Base-by-base conservation (phyloP, 1,140 invertebrate genomes). In the Drosophila nigromelanica region DNA sequence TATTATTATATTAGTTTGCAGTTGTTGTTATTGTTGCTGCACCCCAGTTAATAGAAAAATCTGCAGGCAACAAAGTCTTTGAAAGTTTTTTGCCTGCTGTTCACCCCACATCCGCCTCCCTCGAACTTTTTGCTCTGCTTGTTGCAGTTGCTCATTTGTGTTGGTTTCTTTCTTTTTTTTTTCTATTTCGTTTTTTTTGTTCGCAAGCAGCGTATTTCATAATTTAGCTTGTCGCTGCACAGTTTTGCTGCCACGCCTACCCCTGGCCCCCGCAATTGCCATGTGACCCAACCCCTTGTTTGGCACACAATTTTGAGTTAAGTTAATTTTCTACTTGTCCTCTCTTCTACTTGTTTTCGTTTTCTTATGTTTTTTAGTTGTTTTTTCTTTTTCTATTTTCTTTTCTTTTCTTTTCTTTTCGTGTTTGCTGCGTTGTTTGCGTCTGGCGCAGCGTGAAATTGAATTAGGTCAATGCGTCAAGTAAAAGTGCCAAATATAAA, bases 391-490 rank as follows among this genome's bases (percentile, higher is more conserved):
- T 47, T 14, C 10, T 14, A 7, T 21, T 43, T 54, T 27, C 21
- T 24, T 37, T 14, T 37, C 10, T 35, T 51, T 42, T 71, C 27
- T 40, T 59, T 47, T 24, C 18, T 51, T 56, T 52, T 61, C 14
- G 24, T 37, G 45, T 51, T 69, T 50, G 56, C 75, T 62, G 63
- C 33, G 21, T 64, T 68, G 61, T 77, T 79, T 80, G 71, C 69
- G 75, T 78, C 45, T 75, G 76, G 75, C 62, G 56, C 72, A 83
- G 80, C 76, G 72, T 83, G 80, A 82, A 82, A 82, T 82, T 82
- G 80, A 82, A 82, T 82, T 82, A 79, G 79, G 79, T 82, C 79
- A 82, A 82, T 82, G 79, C 80, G 79, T 83, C 75, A 59, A 61
- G 75, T 60, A 74, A 82, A 63, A 82, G 79, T 81, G 79, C 70